Evolutionary conservation across 1,140 invertebrate genomes (phyloP).

Genomic region (Battus philenor): DNA sequence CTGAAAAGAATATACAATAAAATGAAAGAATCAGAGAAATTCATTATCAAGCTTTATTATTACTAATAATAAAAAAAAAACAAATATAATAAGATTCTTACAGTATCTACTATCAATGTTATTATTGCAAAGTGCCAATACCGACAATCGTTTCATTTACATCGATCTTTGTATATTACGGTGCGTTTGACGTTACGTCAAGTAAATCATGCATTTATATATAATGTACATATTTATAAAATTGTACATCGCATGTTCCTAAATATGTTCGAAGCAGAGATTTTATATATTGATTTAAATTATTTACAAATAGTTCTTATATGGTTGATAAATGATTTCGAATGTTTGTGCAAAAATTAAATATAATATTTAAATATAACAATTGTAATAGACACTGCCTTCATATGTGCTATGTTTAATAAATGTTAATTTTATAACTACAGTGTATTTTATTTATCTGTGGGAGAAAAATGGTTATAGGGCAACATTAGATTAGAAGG

Average conservation of each 20-base stretch:
- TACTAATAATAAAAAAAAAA: no score
- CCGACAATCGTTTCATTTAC: background rate
- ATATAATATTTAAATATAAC: conserved; percentile 1
- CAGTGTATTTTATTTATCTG: no score
- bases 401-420: conserved; percentile 18
- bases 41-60: no score
- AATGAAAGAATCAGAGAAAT: no score
- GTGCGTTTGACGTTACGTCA: conserved; percentile 6
- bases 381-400: conserved; percentile 16
- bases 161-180: background rate
- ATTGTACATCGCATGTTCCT: conserved; percentile 12
- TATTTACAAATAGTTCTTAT: background rate
- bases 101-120: no score
- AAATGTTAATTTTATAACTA: conserved; percentile 16
- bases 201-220: conserved; percentile 14
- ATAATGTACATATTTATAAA: conserved; percentile 8
- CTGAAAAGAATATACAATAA: no score
- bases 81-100: no score
- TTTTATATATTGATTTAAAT: conserved; percentile 13
- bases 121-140: no score
- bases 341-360: background rate
- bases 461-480: no score
- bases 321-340: conserved; percentile 1
- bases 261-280: conserved; percentile 6
- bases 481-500: no score